Evolutionary conservation across 1,140 invertebrate species (phyloP), one percentile per base, ranked within the genome.

Genomic region (Bombus waltoni): DNA sequence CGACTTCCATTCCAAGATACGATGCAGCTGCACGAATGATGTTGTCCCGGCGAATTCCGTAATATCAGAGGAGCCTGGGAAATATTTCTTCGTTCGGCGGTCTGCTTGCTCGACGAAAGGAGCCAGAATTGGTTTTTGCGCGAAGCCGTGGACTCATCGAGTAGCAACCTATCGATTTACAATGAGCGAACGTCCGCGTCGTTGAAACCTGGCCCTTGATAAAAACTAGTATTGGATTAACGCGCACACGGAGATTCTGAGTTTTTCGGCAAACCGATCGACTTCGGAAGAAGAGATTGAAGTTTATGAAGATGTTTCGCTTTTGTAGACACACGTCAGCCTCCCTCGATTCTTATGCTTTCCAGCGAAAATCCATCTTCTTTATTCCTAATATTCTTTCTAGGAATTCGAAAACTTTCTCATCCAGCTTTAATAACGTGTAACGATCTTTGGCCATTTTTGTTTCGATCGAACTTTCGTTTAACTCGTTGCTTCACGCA

Each of bases 221-320:
- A 91, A 91, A 91, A 91, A 91, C 84, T 90, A 90, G 90, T 90
- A 91, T 91, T 91, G 89, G 89, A 91, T 91, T 91, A 91, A 90
- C 89, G 87, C 90, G 89, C 70, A 42, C 80, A 86, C 75, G 73
- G 81, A 90, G 80, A 40, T 73, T 40, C 65, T 62, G 65, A 44
- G 62, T 90, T 91, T 91, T 91, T 90, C 84, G 83, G 74, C 68
- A n/a, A 79, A 83, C 59, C 65, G 53, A 68, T 28, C 81, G 74
- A 57, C 66, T 89, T 75, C 66, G 79, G 70, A 83, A 88, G 71
- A 86, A 82, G 77, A 68, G 81, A 47, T 74, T 74, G 40, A 78
- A 88, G 77, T 88, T 87, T 91, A 91, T 91, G 89, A 91, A 91
- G 89, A 91, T 59, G 83, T 91, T 71, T 53, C 86, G 42, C 1